Conservation (phyloP, 2,797 vertebrate genomes). For the Chelon auratus region DNA sequence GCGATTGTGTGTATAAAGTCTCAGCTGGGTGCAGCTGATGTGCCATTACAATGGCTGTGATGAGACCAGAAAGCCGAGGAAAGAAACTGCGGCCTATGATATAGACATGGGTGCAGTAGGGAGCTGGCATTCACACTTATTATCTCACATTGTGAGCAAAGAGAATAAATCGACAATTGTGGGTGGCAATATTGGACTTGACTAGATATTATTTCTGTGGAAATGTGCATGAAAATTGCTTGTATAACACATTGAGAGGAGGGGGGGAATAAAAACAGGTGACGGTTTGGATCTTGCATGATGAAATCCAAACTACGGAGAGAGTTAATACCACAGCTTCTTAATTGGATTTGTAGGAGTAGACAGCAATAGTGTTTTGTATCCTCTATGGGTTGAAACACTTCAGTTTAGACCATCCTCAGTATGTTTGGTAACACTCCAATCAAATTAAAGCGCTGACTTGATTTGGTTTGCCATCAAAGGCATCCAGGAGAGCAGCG, state of each 20-base stretch:
- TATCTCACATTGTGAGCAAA: conserved; percentile 50
- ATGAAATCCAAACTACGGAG: conserved; percentile 16
- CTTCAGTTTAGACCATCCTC: conserved; percentile 23
- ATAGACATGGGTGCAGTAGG: conserved; percentile 46
- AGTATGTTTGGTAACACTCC: conserved; percentile 25
- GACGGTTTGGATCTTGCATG: conserved; percentile 5
- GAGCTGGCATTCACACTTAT: conserved; percentile 60
- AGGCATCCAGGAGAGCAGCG: conserved; percentile 63
- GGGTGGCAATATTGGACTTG: conserved; percentile 55
- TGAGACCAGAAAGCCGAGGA: conserved; percentile 66
- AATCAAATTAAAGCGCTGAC: conserved; percentile 68
- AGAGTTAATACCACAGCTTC: conserved; percentile 12
- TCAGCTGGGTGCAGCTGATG: conserved; percentile 74
- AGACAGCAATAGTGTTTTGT: conserved; percentile 23
- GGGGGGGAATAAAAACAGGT: neutral
- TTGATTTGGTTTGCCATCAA: conserved; percentile 71
- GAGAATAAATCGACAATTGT: conserved; percentile 56
- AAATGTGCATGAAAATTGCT: conserved; percentile 45
- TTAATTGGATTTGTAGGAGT: neutral
- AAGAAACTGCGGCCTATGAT: conserved; percentile 60
- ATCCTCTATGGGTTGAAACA: conserved; percentile 35
- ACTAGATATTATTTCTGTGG: conserved; percentile 51
- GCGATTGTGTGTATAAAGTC: conserved; percentile 52
- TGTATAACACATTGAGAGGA: conserved; percentile 30
- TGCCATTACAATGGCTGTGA: conserved; percentile 68